phyloP scores from a whole-genome alignment of 2,888 invertebrate species.

The Athrips mouffetella region DNA sequence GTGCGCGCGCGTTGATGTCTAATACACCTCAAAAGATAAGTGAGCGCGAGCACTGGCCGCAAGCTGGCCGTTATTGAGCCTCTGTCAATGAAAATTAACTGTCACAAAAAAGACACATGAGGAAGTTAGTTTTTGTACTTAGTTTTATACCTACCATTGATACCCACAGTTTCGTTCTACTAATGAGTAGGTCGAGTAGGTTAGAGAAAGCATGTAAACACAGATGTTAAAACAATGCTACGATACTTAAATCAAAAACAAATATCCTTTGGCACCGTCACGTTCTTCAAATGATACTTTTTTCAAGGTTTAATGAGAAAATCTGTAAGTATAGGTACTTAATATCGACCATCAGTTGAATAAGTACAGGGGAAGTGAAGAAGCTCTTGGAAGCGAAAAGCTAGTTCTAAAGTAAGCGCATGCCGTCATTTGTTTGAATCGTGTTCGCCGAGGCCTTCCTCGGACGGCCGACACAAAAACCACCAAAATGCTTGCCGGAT shows the following conservation, averaged over 20 bases:
- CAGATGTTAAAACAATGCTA: too few species aligned
- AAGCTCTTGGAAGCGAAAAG: constrained; percentile 26
- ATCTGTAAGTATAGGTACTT: too few species aligned
- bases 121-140: constrained; percentile 2
- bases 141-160: constrained; percentile 2
- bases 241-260: too few species aligned
- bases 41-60: constrained; percentile 34
- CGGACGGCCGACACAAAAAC: constrained; percentile 64
- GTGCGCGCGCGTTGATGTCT: constrained; percentile 46
- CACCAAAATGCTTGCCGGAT: constrained; percentile 72
- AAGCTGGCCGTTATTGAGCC: constrained; percentile 31
- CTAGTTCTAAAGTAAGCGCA: constrained; percentile 32
- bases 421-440: constrained; percentile 68
- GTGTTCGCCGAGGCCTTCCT: constrained; percentile 70
- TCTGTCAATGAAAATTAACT: constrained; percentile 41
- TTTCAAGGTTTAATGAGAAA: too few species aligned
- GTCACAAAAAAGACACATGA: constrained; percentile 32
- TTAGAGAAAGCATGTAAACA: constrained; percentile 7
- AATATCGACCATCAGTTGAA: too few species aligned
- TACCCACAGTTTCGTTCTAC: constrained; percentile 10
- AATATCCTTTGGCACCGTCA: too few species aligned
- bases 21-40: too few species aligned
- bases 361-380: constrained; percentile 5
- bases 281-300: too few species aligned
- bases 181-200: constrained; percentile 7